phyloP scores from a whole-genome alignment of 2,888 invertebrate species.

The Deilephila porcellus region DNA sequence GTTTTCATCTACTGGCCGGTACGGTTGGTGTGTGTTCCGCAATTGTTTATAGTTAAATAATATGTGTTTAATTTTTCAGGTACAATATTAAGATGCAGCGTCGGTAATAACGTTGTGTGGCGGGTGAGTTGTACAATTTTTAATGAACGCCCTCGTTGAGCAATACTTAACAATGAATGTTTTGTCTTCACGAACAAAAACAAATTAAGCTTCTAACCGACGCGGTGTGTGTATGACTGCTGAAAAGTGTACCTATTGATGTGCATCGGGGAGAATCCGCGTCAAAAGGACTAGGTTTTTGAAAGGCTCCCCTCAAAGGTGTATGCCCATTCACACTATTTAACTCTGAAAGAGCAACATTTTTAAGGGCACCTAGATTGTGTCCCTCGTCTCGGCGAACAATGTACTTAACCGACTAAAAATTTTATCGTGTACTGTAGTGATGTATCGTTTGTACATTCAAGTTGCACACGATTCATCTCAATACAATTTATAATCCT shows the following conservation, averaged over 20 bases:
- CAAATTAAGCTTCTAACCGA: conserved; percentile 26
- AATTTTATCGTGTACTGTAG: not conserved
- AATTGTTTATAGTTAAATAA: not conserved
- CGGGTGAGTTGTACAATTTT: conserved; percentile 53
- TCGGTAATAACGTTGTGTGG: conserved; percentile 46
- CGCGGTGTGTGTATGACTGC: not conserved
- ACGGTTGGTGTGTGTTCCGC: not conserved
- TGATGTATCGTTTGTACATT: not conserved
- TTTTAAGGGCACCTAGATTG: conserved; percentile 8
- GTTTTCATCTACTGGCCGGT: not conserved
- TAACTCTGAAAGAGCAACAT: conserved; percentile 35
- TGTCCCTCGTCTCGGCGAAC: not conserved
- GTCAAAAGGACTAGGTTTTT: conserved; percentile 30
- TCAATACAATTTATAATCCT: not conserved
- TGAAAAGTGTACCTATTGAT: conserved; percentile 32
- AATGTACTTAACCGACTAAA: conserved; percentile 12
- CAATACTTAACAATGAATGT: not conserved
- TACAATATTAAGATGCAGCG: conserved; percentile 49
- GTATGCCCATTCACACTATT: conserved; percentile 41
- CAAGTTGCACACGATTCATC: not conserved
- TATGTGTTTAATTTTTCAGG: conserved; percentile 47
- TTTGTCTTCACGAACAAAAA: not conserved
- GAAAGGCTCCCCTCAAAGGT: conserved; percentile 42
- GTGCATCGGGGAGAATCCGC: conserved; percentile 33
- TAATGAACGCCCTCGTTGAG: not conserved